Base-by-base conservation (phyloP, 2,888 invertebrate genomes). In the Loripinus fragilis region DNA sequence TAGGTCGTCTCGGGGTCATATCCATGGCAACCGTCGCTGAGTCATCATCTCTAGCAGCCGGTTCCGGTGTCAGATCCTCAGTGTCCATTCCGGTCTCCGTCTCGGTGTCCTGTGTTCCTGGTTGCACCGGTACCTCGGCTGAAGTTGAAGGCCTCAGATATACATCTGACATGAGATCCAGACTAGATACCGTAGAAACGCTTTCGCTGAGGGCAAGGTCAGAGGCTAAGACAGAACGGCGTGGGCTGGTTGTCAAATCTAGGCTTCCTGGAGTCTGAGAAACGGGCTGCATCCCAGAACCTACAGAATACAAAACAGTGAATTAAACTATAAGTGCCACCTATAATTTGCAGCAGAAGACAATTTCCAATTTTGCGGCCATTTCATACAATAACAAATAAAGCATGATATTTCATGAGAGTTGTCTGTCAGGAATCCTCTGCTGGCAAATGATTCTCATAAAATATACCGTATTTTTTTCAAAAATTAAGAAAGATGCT, bases 231-330 rank as follows among this genome's bases (percentile, higher is more conserved):
- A 60, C 69, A 75, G 75, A 69, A 41, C 70, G 60, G 5, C 60
- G 41, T 33, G 66, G 50, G 45, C 50, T 67, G 20, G 71, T 76
- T n/a, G 71, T 66, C 30, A 78, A 76, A 71, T 76, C 81, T 52
- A 76, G 52, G 52, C 81, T 82, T 20, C 67, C 67, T 33, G 60
- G 60, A 1, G 73, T 73, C 52, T 72, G 52, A 28, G 30, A 45
- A 17, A 20, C 28, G 3, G 30, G 25, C 45, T 45, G 68, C n/a
- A 17, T 28, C 12, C 42, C 48, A 38, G 48, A 17, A n/a, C 28
- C 48, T 48, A n/a, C 25, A 66, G 41, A 66, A 42, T 1, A 41
- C n/a, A n/a, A n/a, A n/a, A n/a, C n/a, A n/a, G n/a, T n/a, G n/a
- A n/a, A n/a, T n/a, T n/a, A n/a, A n/a, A n/a, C n/a, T n/a, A n/a